phyloP scores from a whole-genome alignment of 2,888 invertebrate genomes.

The Dynastes tityus region DNA sequence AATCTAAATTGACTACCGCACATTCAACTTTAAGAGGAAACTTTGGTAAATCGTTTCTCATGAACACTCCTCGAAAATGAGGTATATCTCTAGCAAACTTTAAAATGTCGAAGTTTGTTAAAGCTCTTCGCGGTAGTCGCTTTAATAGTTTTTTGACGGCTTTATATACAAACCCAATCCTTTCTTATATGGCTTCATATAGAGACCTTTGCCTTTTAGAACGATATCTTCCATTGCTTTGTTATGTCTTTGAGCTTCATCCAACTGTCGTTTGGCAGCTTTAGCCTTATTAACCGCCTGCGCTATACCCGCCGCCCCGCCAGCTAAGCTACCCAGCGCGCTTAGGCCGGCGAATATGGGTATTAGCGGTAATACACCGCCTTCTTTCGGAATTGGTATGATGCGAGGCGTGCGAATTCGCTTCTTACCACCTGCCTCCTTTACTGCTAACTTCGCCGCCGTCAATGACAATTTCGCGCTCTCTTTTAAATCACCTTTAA shows the following conservation, averaged over 20 bases:
- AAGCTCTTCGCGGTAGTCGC: slow-evolving; percentile 55
- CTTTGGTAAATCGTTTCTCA: slow-evolving; percentile 55
- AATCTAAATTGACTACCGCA: slow-evolving; percentile 59
- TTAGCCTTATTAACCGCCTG: slow-evolving; percentile 59
- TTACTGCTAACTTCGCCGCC: slow-evolving; percentile 34
- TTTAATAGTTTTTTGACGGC: slow-evolving; percentile 53
- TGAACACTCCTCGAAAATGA: slow-evolving; percentile 57
- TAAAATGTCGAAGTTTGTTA: slow-evolving; percentile 55
- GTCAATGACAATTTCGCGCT: slow-evolving; percentile 36
- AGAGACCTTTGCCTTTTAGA: slow-evolving; percentile 52
- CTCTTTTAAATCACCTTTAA: slow-evolving; percentile 21
- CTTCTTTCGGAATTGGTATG: slow-evolving; percentile 63
- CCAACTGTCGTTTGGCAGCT: slow-evolving; percentile 54
- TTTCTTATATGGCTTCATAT: slow-evolving; percentile 54
- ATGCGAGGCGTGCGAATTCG: slow-evolving; percentile 58
- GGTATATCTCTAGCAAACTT: slow-evolving; percentile 47
- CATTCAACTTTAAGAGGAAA: slow-evolving; percentile 54
- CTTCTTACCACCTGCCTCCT: slow-evolving; percentile 37
- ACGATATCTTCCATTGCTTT: slow-evolving; percentile 59
- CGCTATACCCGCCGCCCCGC: slow-evolving; percentile 57
- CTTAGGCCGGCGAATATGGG: slow-evolving; percentile 59
- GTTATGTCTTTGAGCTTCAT: slow-evolving; percentile 60
- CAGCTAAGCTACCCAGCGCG: slow-evolving; percentile 55
- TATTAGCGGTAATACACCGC: slow-evolving; percentile 59
- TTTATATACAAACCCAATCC: slow-evolving; percentile 26